Conservation (phyloP, 2,888 invertebrate genomes). For the Bellardia pandia region DNA sequence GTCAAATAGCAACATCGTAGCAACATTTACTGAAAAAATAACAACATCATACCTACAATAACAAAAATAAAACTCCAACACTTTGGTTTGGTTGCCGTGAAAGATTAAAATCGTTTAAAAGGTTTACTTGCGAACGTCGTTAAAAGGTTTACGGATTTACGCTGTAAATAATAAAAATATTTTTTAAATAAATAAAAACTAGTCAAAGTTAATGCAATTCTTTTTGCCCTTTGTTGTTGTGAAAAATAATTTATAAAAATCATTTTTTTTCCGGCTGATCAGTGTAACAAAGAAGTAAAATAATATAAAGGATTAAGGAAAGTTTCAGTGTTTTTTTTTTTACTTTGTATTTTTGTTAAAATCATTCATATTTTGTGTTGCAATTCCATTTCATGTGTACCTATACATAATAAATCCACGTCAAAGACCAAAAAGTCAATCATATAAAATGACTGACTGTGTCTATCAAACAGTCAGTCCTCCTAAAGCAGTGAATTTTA, state of each 20-base stretch:
- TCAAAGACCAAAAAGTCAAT: constrained; percentile 16
- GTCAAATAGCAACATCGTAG: constrained; percentile 60
- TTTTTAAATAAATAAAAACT: not conserved
- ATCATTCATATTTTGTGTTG: not conserved
- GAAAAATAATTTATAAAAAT: not conserved
- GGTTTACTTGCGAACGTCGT: not conserved
- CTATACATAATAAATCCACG: not conserved
- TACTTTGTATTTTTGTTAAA: not conserved
- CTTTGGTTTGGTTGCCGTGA: not conserved
- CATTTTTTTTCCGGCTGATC: not conserved
- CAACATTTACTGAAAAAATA: not conserved
- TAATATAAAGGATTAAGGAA: not conserved
- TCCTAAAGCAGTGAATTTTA: constrained; percentile 1
- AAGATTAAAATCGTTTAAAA: not conserved
- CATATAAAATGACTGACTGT: constrained; percentile 38
- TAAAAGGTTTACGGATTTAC: constrained; percentile 4
- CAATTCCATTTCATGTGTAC: not conserved
- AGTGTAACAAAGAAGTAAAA: constrained; percentile 9
- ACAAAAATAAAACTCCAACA: not conserved
- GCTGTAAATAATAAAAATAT: not conserved
- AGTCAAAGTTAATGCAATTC: not conserved
- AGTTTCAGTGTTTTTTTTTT: not conserved
- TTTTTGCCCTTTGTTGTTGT: not conserved
- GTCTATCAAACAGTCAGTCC: constrained; percentile 41
- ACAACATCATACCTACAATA: not conserved